These are phyloP conservation scores for Agrochola circellaris DNA, from an alignment of 2,888 invertebrate species.

Conservation along the genomic window DNA sequence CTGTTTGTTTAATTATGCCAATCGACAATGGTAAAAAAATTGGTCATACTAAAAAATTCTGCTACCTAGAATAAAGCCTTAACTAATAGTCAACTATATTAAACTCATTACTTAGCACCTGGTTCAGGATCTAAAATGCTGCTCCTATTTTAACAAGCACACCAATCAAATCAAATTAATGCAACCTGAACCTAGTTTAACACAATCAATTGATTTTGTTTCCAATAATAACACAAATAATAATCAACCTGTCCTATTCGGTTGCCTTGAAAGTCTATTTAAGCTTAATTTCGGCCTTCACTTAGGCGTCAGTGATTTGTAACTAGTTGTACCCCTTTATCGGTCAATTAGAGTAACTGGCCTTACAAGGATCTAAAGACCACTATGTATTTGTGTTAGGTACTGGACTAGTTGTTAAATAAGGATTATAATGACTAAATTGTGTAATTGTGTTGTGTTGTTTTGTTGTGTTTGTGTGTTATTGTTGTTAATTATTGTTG, in stretches of 20 bases:
- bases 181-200: slow-evolving; percentile 10
- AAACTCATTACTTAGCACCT: neutral
- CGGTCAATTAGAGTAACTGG: slow-evolving; percentile 52
- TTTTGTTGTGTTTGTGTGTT: too few relatives aligned
- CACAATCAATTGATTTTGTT: slow-evolving; percentile 49
- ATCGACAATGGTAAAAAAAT: neutral
- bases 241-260: slow-evolving; percentile 37
- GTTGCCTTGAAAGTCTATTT: slow-evolving; percentile 60
- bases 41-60: neutral
- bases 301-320: slow-evolving; percentile 32
- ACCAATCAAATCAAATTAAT: slow-evolving; percentile 41
- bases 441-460: too few relatives aligned
- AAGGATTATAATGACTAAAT: neutral
- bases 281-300: slow-evolving; percentile 51
- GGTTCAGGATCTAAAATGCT: slow-evolving; percentile 11
- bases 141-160: slow-evolving; percentile 7
- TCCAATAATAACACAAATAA: slow-evolving; percentile 24
- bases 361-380: slow-evolving; percentile 60
- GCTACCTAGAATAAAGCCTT: neutral
- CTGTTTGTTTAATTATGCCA: neutral
- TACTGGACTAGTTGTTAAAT: neutral
- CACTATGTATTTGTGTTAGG: slow-evolving; percentile 1
- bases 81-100: neutral
- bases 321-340: slow-evolving; percentile 26
- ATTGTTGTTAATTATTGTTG: too few relatives aligned